Evolutionary conservation across 1,140 invertebrate species (phyloP).

Genomic region (Penaeus chinensis): DNA sequence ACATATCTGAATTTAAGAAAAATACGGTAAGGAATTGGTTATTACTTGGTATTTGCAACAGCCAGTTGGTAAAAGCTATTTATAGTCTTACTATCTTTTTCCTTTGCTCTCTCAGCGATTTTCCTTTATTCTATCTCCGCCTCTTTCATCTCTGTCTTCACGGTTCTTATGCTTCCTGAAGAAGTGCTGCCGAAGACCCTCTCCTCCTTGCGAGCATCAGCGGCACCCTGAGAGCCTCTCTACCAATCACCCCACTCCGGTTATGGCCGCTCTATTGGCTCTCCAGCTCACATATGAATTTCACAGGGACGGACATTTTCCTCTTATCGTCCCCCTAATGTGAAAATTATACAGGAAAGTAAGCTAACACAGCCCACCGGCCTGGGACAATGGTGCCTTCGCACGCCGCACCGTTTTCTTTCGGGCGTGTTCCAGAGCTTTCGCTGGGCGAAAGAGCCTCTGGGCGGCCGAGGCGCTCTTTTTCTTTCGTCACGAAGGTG

Average conservation of each 20-base stretch:
- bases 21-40: no score
- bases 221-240: neutral
- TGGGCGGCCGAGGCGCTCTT: no score
- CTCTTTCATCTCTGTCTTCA: no score
- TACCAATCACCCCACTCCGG: conserved; percentile 52
- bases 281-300: conserved; percentile 58
- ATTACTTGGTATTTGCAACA: no score
- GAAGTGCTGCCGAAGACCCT: no score
- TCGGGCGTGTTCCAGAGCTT: conserved; percentile 31
- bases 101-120: no score
- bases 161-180: no score
- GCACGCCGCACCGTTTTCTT: conserved; percentile 12
- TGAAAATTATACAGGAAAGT: conserved; percentile 59
- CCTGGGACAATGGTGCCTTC: conserved; percentile 55
- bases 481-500: no score
- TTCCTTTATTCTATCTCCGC: no score
- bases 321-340: conserved; percentile 59
- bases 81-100: no score
- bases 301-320: conserved; percentile 59
- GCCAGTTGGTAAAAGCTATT: no score
- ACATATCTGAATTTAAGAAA: no score
- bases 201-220: neutral
- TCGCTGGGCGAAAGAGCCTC: conserved; percentile 24
- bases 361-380: conserved; percentile 56
- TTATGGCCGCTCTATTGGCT: conserved; percentile 57